A percentile compares a stretch with the other conserved stretches of the same genome.
Conservation (phyloP, 1,140 invertebrate genomes). For the Bombus polaris region DNA sequence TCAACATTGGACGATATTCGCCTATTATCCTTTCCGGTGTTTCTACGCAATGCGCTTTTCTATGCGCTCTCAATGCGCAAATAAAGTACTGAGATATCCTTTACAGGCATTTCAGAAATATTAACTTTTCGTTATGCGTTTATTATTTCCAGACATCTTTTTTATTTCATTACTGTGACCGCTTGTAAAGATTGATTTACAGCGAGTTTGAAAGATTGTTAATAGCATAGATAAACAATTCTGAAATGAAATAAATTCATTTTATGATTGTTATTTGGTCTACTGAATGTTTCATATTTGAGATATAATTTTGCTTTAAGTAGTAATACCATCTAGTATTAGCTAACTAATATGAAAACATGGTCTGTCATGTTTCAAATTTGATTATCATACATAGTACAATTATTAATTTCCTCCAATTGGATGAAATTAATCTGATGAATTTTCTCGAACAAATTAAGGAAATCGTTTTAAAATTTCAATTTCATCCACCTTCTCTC, state of each 20-base stretch:
- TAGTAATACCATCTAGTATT: too few species aligned
- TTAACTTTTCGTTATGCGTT: neutral
- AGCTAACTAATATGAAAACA: too few species aligned
- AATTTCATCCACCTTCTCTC: neutral
- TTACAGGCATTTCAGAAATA: neutral
- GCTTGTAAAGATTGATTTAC: neutral
- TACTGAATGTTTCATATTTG: neutral
- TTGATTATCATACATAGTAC: neutral
- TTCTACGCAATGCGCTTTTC: neutral
- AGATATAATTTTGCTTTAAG: too few species aligned
- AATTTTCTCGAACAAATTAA: neutral
- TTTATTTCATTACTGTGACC: neutral
- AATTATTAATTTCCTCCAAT: neutral
- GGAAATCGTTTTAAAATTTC: neutral
- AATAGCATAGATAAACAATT: neutral
- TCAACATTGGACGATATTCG: slow-evolving; percentile 11
- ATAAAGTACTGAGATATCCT: neutral
- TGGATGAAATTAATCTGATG: too few species aligned
- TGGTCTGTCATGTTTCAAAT: too few species aligned
- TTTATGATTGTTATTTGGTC: neutral
- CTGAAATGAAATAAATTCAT: neutral
- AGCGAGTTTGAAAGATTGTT: neutral
- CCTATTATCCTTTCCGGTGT: slow-evolving; percentile 27
- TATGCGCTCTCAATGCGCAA: neutral
- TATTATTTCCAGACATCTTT: neutral